Evolutionary conservation across 2,797 vertebrate species (phyloP), one percentile per base, ranked within the genome.

Genomic region (Graptemys geographica): DNA sequence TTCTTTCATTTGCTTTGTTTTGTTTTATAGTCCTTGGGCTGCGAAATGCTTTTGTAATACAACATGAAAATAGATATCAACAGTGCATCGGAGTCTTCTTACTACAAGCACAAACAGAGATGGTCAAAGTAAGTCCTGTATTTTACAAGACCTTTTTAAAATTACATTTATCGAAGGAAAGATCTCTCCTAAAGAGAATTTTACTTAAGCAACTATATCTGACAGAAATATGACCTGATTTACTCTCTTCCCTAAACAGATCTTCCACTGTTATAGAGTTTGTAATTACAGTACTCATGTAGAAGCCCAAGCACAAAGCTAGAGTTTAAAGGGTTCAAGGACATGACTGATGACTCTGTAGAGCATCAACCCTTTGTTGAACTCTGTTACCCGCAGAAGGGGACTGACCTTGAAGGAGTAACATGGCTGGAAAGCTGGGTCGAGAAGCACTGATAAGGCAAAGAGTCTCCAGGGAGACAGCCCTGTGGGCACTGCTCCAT

Each of bases 41-140:
- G 85, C 98, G 96, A 96, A 98, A 99, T 92, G 98, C 99, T 88
- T 99, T 99, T 96, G 98, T 99, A 91, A 97, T 99, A 96, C 99
- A 99, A 98, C 99, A 99, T 89, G 98, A 99, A 98, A 99, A 99
- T 96, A 98, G 99, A 52, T 99, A 99, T 90, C 98, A 91, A 94
- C 99, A 99, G 94, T 99, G 98, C 95, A 98, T 98, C 76, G 99
- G 98, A 13, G 98, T 98, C 9, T 99, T 99, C 97, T 97, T 99
- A 96, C 97, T 99, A 86, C 99, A 99, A 97, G 99, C 99, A 89
- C 98, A 98, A 9, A 98, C 98, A 3, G 99, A 99, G 95, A 83
- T 98, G 7, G 96, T 95, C 87, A 99, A 99, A 98, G 99, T 99
- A 97, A 87, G 96, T 92, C 79, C 91, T 56, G 94, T 13, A 83